Base-by-base conservation (phyloP, 1,140 invertebrate genomes). In the Belonocnema kinseyi region DNA sequence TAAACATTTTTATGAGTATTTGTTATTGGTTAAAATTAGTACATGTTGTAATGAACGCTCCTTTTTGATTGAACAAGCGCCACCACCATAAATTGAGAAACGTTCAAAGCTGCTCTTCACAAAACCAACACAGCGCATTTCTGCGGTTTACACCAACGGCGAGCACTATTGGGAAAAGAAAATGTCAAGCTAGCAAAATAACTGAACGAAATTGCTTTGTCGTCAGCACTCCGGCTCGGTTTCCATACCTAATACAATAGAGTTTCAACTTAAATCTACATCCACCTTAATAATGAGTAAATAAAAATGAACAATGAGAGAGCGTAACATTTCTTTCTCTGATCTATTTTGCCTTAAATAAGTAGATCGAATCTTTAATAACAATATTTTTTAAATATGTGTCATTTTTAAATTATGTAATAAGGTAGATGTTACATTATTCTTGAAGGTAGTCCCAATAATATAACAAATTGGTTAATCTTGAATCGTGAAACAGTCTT, bases 171-270 rank as follows among this genome's bases (percentile, higher is more conserved):
- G 26, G 58, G 21, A 66, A 66, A 66, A 66, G 26, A 66, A 66
- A 66, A 16, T 66, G 58, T 16, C 21, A 66, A 66, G 33, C 13
- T 66, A 40, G 58, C 58, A 26, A 66, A 66, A 66, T 66, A 66
- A 66, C 16, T 66, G 13, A 14, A 21, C 26, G 26, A 14, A 66
- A 66, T 66, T 40, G 58, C 58, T 26, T 66, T 10, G 16, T 6
- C 16, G 26, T 13, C 58, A 66, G 53, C n/a, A 54, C n/a, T 54
- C 16, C n/a, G 11, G 33, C 16, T 66, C 58, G 33, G 26, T 66
- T 46, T 66, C 58, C 14, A 33, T 33, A 40, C 58, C 33, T 16
- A 66, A 66, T 26, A 12, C 12, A 10, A 58, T 58, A 26, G 33
- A 26, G 19, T 58, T 58, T 33, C 19, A 58, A 58, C 26, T 58